Evolutionary conservation across 2,113 vertebrate genomes (phyloP), one percentile per base, ranked within the genome.

Genomic region (Smithornis capensis): DNA sequence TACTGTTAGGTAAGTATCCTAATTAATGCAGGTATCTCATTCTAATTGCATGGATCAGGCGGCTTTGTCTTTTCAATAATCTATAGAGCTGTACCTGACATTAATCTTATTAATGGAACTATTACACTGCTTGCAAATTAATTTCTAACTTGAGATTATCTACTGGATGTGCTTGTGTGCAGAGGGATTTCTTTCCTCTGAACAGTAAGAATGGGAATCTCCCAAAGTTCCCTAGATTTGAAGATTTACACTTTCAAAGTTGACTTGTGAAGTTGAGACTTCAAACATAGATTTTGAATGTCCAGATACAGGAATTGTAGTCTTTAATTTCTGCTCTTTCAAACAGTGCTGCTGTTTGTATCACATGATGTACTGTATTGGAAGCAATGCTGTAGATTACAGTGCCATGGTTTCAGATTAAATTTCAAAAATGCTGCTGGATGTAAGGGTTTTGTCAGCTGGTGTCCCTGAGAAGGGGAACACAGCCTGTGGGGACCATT

Each of bases 61-160:
- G 8, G 33, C 87, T 97, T 94, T 83, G 92, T 96, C 92, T 95
- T 87, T 93, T 93, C 91, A 91, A 68, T 93, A 94, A 96, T 96
- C 95, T 83, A 81, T 63, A 70, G 53, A 91, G 71, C 75, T 77
- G 64, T 91, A 84, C 45, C 77, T 90, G 89, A 37, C 57, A 97
- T 97, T 97, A 96, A 96, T 97, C 95, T 96, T 96, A 95, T 93
- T 96, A 97, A 97, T 96, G 80, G 89, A 77, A 94, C 69, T 71
- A 91, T 92, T 87, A 81, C 22, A 14, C 73, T 82, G 49, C 81
- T 78, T 96, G 91, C 76, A 94, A 91, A 96, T 94, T 95, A 90
- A 91, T 89, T 94, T 94, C 74, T 56, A 90, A 7, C 16, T 57
- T 70, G 50, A 94, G 87, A 87, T 94, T 88, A 80, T 83, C 79